Evolutionary conservation across 2,888 invertebrate species (phyloP).

Genomic region (Rhaphigaster nebulosa): DNA sequence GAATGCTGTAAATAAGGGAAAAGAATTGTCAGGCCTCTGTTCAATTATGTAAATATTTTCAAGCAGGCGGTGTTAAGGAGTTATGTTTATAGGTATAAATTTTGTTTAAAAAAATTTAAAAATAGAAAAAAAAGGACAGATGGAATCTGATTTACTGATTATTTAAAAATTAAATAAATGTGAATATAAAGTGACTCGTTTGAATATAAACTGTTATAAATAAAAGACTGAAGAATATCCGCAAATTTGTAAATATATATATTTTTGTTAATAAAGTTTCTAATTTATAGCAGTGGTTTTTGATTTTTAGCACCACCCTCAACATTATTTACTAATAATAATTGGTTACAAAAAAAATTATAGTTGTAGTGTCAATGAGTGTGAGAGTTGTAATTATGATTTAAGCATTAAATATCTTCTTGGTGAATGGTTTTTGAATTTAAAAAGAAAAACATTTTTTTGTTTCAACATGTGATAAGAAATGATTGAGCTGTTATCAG

Average conservation of each 20-base stretch:
- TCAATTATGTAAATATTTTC: conserved; percentile 79
- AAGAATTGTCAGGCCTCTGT: conserved; percentile 88
- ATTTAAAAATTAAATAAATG: conserved; percentile 22
- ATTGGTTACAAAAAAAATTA: not conserved
- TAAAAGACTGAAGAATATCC: conserved; percentile 44
- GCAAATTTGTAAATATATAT: conserved; percentile 43
- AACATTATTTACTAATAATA: conserved; percentile 6
- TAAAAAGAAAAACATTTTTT: not conserved
- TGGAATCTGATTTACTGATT: not conserved
- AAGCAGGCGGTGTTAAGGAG: not conserved
- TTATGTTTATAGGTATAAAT: conserved; percentile 38
- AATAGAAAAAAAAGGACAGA: not conserved
- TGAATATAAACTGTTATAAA: conserved; percentile 21
- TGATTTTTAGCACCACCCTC: conserved; percentile 42
- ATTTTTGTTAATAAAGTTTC: conserved; percentile 50
- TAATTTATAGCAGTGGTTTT: conserved; percentile 45
- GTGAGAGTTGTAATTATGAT: not conserved
- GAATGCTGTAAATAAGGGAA: conserved; percentile 80
- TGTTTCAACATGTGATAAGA: conserved; percentile 27
- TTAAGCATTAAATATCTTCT: not conserved
- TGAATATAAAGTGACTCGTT: conserved; percentile 15
- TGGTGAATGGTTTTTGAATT: not conserved
- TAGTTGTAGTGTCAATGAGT: not conserved
- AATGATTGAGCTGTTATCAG: conserved; percentile 29
- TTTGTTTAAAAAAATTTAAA: not conserved